phyloP scores from a whole-genome alignment of 2,797 vertebrate genomes.

The Sebastes nivosus region DNA sequence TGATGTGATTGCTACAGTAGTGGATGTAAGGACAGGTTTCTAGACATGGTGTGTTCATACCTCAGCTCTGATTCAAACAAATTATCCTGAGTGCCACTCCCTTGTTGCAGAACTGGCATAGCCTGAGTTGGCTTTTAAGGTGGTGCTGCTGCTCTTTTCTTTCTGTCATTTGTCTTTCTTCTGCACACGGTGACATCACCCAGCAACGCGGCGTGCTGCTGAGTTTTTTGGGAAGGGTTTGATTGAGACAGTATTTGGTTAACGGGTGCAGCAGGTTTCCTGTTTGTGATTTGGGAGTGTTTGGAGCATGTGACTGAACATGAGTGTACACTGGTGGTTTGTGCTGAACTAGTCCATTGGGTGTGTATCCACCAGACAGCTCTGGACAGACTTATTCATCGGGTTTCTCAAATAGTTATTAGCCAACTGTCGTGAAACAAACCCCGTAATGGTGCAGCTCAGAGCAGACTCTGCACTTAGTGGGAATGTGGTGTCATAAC shows the following conservation, averaged over 20 bases:
- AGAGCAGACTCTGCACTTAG: constrained; percentile 15
- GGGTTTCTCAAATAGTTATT: neutral
- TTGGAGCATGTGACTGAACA: constrained; percentile 50
- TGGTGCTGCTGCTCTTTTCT: constrained; percentile 45
- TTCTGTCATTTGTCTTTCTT: constrained; percentile 52
- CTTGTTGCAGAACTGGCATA: constrained; percentile 58
- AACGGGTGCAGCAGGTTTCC: constrained; percentile 62
- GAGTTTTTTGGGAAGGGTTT: constrained; percentile 42
- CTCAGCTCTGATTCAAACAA: neutral
- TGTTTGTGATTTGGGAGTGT: constrained; percentile 60
- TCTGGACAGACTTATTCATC: neutral
- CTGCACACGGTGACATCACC: constrained; percentile 39
- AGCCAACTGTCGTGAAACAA: constrained; percentile 2
- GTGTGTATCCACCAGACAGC: constrained; percentile 39
- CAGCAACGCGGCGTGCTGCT: neutral
- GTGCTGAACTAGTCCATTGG: constrained; percentile 24
- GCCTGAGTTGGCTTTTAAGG: constrained; percentile 58
- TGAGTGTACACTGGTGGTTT: constrained; percentile 11
- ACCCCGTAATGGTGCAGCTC: neutral
- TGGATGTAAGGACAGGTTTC: neutral
- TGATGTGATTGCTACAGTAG: constrained; percentile 8
- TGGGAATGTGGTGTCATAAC: constrained; percentile 31
- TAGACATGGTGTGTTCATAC: constrained; percentile 3
- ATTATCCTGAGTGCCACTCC: constrained; percentile 37
- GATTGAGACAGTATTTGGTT: constrained; percentile 61